Percentiles rank a stretch among this genome's conserved stretches.
Evolutionary conservation across 1,140 invertebrate species (phyloP).

Genomic region (Euura saliciscinereae): DNA sequence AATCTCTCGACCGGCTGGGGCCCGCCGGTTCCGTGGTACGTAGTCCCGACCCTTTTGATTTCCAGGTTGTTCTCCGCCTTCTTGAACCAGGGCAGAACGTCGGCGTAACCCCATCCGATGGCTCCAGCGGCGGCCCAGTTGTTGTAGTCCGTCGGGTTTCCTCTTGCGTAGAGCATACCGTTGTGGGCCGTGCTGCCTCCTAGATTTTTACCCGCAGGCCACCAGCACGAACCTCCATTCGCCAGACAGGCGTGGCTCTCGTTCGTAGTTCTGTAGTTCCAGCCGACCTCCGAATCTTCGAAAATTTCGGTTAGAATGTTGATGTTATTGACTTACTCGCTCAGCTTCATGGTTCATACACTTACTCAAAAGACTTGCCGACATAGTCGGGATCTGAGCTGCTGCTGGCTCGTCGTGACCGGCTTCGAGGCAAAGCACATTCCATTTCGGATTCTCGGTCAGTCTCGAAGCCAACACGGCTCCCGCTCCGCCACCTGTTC

Average conservation of each 20-base stretch:
- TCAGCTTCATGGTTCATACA: too few species aligned
- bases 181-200: conserved; percentile 68
- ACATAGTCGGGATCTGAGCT: conserved; percentile 26
- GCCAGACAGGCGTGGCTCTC: conserved; percentile 81
- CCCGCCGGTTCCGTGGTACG: conserved; percentile 57
- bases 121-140: conserved; percentile 54
- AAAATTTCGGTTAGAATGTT: too few species aligned
- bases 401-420: conserved; percentile 48
- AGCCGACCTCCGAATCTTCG: conserved; percentile 63
- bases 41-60: conserved; percentile 45
- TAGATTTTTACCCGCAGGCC: conserved; percentile 54
- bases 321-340: too few species aligned
- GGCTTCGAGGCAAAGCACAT: conserved; percentile 58
- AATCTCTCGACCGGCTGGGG: conserved; percentile 62
- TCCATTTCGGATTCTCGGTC: conserved; percentile 48
- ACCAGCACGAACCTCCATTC: conserved; percentile 48
- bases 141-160: conserved; percentile 55
- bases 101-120: conserved; percentile 66
- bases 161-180: conserved; percentile 73
- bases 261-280: conserved; percentile 88
- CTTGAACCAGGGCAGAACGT: conserved; percentile 66
- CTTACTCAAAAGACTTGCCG: too few species aligned
- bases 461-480: conserved; percentile 55
- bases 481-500: conserved; percentile 52
- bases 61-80: conserved; percentile 64